These are phyloP conservation scores for Anoplopoma fimbria DNA, from an alignment of 2,113 vertebrate species.

Conservation along the genomic window DNA sequence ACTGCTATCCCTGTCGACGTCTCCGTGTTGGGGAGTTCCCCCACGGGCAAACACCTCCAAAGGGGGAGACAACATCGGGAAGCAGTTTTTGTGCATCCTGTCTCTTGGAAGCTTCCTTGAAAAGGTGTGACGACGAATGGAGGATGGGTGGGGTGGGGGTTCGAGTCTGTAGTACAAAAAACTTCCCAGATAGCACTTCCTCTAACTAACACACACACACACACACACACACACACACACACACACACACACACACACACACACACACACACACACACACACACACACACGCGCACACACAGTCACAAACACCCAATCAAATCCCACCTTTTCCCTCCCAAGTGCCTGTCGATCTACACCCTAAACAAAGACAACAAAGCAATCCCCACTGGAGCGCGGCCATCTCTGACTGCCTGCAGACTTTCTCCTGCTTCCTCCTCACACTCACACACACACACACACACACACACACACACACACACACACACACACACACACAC, in stretches of 20 bases:
- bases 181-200: neutral
- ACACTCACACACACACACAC: conserved; percentile 22
- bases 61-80: conserved; percentile 28
- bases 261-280: neutral
- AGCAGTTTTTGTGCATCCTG: conserved; percentile 31
- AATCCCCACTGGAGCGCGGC: conserved; percentile 70
- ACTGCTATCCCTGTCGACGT: conserved; percentile 43
- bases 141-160: conserved; percentile 8
- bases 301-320: conserved; percentile 22
- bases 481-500: neutral
- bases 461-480: neutral
- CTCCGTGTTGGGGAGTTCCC: conserved; percentile 58
- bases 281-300: neutral
- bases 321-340: conserved; percentile 37
- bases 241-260: conserved; percentile 6
- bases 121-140: conserved; percentile 28
- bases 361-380: conserved; percentile 77
- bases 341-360: conserved; percentile 63
- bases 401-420: conserved; percentile 57
- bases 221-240: neutral
- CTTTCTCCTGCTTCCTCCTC: conserved; percentile 2
- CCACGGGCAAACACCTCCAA: conserved; percentile 61
- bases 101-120: conserved; percentile 38
- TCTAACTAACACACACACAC: neutral
- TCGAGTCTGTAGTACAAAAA: conserved; percentile 32